These are phyloP conservation scores for Turritopsis dohrnii DNA, from an alignment of 30 jellyfish, hydroid and myxozoan genomes.

Conservation along the genomic window DNA sequence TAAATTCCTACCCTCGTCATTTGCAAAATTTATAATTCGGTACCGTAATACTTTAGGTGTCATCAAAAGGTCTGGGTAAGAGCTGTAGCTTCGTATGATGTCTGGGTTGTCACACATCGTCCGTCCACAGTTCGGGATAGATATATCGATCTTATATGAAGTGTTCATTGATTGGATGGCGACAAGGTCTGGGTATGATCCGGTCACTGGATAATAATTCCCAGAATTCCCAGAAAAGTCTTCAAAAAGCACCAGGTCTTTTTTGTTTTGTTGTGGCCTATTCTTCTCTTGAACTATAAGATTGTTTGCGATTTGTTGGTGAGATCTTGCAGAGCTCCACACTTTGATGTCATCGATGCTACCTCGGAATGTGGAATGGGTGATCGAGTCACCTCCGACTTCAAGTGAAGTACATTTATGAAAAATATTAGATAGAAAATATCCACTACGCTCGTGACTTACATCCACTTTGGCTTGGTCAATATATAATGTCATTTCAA, in stretches of 20 bases:
- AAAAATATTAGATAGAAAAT: conserved; percentile 11
- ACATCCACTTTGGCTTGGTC: conserved; percentile 80
- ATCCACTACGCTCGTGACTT: conserved; percentile 51
- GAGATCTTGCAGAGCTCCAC: conserved; percentile 67
- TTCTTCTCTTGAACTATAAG: not conserved
- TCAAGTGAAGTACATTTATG: conserved; percentile 56
- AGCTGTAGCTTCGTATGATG: conserved; percentile 49
- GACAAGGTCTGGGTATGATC: conserved; percentile 34
- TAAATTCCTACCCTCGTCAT: conserved; percentile 63
- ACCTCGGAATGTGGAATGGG: conserved; percentile 51
- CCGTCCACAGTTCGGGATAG: conserved; percentile 68
- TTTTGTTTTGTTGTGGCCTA: not conserved
- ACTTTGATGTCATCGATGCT: conserved; percentile 57
- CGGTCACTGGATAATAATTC: conserved; percentile 39
- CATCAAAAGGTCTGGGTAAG: conserved; percentile 25
- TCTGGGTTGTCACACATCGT: conserved; percentile 89
- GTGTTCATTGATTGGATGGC: conserved; percentile 36
- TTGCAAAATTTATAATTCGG: conserved; percentile 53
- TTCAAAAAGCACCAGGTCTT: conserved; percentile 40
- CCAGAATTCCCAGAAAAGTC: conserved; percentile 35
- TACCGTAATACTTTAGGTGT: conserved; percentile 39
- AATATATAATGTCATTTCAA: conserved; percentile 38
- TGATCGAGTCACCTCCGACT: conserved; percentile 72
- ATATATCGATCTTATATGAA: conserved; percentile 41
- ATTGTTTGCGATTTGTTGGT: conserved; percentile 32